These are phyloP conservation scores for Oplegnathus fasciatus DNA, from an alignment of 2,113 vertebrate genomes.

Conservation along the genomic window DNA sequence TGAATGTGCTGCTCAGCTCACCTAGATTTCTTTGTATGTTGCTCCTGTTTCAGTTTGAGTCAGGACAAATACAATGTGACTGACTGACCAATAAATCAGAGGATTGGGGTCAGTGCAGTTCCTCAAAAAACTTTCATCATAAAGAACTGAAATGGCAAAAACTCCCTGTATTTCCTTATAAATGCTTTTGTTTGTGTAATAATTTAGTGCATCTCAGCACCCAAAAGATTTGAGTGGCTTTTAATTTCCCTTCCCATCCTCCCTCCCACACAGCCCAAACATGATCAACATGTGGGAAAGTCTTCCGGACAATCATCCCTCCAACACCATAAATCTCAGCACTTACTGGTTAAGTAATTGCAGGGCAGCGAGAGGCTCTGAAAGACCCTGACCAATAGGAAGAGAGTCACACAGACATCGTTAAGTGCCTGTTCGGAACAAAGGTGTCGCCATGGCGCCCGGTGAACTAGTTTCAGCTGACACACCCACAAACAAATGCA, in stretches of 20 bases:
- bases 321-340: not conserved
- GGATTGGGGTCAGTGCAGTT: no score
- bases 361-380: constrained; percentile 34
- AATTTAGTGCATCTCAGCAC: not conserved
- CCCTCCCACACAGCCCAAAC: not conserved
- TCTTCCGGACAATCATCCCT: not conserved
- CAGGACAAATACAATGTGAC: not conserved
- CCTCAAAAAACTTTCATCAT: no score
- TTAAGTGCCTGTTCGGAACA: constrained; percentile 14
- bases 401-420: constrained; percentile 11
- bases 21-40: not conserved
- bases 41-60: not conserved
- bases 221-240: not conserved
- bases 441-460: constrained; percentile 66
- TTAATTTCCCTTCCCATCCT: not conserved
- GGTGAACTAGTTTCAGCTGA: constrained; percentile 25
- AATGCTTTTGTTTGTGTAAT: not conserved
- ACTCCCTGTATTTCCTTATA: no score
- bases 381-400: constrained; percentile 38
- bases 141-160: no score
- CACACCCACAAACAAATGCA: not conserved
- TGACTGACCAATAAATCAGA: not conserved
- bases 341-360: not conserved
- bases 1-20: not conserved
- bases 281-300: constrained; percentile 33